Conservation (phyloP, 35 echinoderm and acorn worm genomes). For the Lytechinus variegatus region DNA sequence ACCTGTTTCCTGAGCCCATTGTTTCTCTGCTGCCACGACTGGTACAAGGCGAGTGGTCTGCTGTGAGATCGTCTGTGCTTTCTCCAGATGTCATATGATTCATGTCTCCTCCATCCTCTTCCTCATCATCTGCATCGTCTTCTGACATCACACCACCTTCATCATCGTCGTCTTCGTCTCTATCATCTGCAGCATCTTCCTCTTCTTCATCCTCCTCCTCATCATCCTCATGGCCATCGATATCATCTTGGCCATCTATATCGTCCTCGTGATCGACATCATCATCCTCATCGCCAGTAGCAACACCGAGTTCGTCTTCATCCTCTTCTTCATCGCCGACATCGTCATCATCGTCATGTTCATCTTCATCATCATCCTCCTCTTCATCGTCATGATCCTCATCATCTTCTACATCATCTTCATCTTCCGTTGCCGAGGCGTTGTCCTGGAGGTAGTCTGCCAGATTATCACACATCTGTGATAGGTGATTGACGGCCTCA, state of each 20-base stretch:
- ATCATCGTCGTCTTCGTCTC: slow-evolving; percentile 53
- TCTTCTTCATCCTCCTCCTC: slow-evolving; percentile 22
- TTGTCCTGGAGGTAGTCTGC: slow-evolving; percentile 85
- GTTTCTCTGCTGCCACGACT: slow-evolving; percentile 46
- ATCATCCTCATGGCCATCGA: slow-evolving; percentile 46
- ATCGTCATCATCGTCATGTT: slow-evolving; percentile 57
- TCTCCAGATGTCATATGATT: slow-evolving; percentile 48
- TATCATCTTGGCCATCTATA: slow-evolving; percentile 44
- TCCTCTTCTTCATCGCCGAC: slow-evolving; percentile 45
- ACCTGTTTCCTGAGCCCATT: neutral
- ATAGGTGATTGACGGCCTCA: slow-evolving; percentile 78
- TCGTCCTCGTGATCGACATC: slow-evolving; percentile 38
- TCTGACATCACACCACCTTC: slow-evolving; percentile 23
- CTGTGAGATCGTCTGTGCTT: slow-evolving; percentile 16
- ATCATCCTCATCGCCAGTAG: neutral
- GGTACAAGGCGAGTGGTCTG: slow-evolving; percentile 49
- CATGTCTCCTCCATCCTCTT: slow-evolving; percentile 56
- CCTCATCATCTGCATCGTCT: slow-evolving; percentile 46
- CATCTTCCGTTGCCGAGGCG: slow-evolving; percentile 66
- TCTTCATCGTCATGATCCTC: slow-evolving; percentile 61
- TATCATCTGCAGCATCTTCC: slow-evolving; percentile 31
- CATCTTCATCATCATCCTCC: slow-evolving; percentile 65
- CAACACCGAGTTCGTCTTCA: slow-evolving; percentile 49
- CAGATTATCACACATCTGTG: slow-evolving; percentile 88
- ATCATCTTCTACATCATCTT: slow-evolving; percentile 61